Base-by-base conservation (phyloP, 2,888 invertebrate genomes). In the Oeneis ivallda region DNA sequence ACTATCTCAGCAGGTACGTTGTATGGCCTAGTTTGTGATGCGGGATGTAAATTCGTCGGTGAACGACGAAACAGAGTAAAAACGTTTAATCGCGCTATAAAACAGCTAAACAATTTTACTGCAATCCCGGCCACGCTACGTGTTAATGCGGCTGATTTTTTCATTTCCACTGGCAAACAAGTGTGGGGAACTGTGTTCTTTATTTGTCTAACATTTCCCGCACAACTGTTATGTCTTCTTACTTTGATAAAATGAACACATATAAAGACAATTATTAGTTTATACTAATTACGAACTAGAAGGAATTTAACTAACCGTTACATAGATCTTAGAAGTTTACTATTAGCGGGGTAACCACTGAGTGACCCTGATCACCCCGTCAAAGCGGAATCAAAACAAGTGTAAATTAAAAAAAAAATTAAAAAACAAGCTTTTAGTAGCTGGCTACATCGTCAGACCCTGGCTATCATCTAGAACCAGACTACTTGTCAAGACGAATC, bases 101-200 rank as follows among this genome's bases (percentile, higher is more conserved):
- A 85, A 83, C 85, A 79, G 78, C 75, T 79, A 74, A 85, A 85
- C 85, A 81, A 86, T 87, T 83, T 77, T 79, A 76, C 81, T 76
- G 80, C 81, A 82, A 83, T 81, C 79, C 78, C 75, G 72, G 75
- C 80, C 77, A 82, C 80, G 83, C 80, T 77, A 82, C 80, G 83
- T 80, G 86, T 82, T 84, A 84, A 82, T 81, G 79, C 78, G 80
- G 78, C 82, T 83, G 83, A 85, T 56, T 86, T 87, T 83, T 84
- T 82, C 81, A 79, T 83, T 83, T 84, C 81, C 77, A 76, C 73
- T 71, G 75, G 72, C 72, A 56, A 56, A 56, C 56, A 56, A 56
- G 39, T 56, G 56, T 9, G 37, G 41, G 11, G 3, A 19, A 56
- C 41, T 56, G 39, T 41, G 17, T 13, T 41, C 17, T 19, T 56